Evolutionary conservation across 2,888 invertebrate species (phyloP).

Genomic region (Phortica magna): DNA sequence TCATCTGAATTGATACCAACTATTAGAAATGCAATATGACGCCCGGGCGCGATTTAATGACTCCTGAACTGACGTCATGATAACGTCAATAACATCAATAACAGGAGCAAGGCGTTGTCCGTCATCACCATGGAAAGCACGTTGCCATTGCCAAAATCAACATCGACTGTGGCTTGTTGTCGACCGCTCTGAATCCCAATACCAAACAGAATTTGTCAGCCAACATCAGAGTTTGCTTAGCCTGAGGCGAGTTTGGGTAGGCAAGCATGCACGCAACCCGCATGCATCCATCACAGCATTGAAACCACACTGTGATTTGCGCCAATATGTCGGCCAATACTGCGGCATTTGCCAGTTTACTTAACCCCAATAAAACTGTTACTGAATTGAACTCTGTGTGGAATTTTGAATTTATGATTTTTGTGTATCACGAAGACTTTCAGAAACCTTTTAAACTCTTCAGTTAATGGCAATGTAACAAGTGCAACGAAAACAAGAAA

Average conservation of each 20-base stretch:
- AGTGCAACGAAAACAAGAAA: neutral
- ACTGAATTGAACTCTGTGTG: neutral
- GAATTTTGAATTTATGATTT: neutral
- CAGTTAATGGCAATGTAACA: neutral
- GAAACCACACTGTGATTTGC: neutral
- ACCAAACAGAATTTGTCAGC: neutral
- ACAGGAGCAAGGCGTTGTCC: neutral
- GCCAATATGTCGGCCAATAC: neutral
- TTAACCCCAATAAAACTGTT: slow-evolving; percentile 64
- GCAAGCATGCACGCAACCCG: neutral
- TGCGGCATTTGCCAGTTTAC: slow-evolving; percentile 59
- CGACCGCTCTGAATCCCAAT: neutral
- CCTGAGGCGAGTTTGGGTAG: neutral
- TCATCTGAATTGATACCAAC: neutral
- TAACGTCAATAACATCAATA: neutral
- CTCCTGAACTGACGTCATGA: neutral
- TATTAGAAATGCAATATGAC: neutral
- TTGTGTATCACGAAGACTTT: neutral
- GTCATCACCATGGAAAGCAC: neutral
- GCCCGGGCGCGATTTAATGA: neutral
- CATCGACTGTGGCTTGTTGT: neutral
- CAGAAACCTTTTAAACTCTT: slow-evolving; percentile 20
- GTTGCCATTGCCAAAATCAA: neutral
- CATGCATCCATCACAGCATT: neutral
- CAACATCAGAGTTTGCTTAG: neutral